Evolutionary conservation across 2,888 invertebrate species (phyloP), one percentile per base, ranked within the genome.

Genomic region (Myathropa florea): DNA sequence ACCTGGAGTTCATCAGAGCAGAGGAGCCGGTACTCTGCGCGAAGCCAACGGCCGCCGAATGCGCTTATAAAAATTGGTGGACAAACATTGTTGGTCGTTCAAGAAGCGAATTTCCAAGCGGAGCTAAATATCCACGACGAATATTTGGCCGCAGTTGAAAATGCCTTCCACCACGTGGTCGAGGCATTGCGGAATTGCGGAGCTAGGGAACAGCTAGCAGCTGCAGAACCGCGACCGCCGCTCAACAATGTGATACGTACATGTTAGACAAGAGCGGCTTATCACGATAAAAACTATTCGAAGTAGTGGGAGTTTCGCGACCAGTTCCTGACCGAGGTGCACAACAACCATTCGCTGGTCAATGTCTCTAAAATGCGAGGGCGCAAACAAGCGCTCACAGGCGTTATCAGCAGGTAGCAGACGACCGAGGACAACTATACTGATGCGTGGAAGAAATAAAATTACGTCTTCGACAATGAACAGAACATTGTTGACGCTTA

Each of bases 391-490:
- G 18, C 18, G n/a, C 18, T 46, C 18, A 46, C 46, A 46, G 46
- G 18, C 6, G 46, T 65, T 1, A 68, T 68, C 6, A 21, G 30
- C 12, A 68, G 55, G 21, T 60, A 46, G 60, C 39, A 26, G 39
- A 26, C 57, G 3, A 70, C 70, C 4, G 71, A 71, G 3, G 39
- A 7, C 2, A 71, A 71, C 7, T 71, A 60, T 39, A 46, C 21
- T 2, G 57, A 59, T 7, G 60, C 71, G 0, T 71, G 26, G 71
- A 36, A 10, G 4, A 72, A 72, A n/a, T 39, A 63, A 0, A 72
- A 63, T 23, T 53, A 63, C 4, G 72, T 61, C 2, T 72, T 23
- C 53, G 72, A 72, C 53, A 61, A 61, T 46, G 46, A 18, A n/a
- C 46, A 46, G n/a, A 39, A 39, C n/a, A 39, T 39, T n/a, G 39